A percentile compares a stretch with the other conserved stretches of the same genome.
Conservation (phyloP, 2,113 vertebrate species). For the Elgaria multicarinata region DNA sequence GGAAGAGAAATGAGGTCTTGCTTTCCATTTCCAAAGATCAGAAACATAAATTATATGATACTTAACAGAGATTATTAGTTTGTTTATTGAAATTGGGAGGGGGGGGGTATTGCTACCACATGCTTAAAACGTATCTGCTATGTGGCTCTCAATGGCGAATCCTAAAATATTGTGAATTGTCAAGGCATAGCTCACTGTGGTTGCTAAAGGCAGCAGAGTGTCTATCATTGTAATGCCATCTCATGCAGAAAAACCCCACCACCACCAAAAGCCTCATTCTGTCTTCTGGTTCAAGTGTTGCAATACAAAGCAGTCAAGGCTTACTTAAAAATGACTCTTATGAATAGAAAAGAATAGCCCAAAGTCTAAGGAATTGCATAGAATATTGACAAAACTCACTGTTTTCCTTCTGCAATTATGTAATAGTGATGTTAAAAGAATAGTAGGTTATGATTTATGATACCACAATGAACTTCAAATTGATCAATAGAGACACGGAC, state of each 20-base stretch:
- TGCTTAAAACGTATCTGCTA: conserved; percentile 45
- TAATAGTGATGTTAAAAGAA: not conserved
- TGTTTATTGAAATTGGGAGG: conserved; percentile 42
- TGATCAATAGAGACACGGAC: not conserved
- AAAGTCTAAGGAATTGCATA: not conserved
- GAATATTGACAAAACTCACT: conserved; percentile 18
- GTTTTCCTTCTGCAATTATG: conserved; percentile 18
- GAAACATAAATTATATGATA: conserved; percentile 31
- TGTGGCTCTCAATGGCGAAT: conserved; percentile 67
- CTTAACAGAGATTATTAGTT: conserved; percentile 25
- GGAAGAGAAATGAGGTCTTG: conserved; percentile 21
- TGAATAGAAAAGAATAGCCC: not conserved
- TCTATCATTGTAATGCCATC: conserved; percentile 71
- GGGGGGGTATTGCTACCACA: conserved; percentile 71
- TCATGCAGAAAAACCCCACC: conserved; percentile 55
- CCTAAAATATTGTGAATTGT: conserved; percentile 47
- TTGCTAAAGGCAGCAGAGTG: conserved; percentile 60
- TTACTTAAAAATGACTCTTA: conserved; percentile 26
- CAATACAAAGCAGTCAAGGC: conserved; percentile 65
- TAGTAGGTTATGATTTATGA: conserved; percentile 15
- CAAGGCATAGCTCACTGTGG: conserved; percentile 65
- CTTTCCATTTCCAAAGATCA: conserved; percentile 7
- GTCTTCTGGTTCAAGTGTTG: conserved; percentile 73
- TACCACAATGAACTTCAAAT: conserved; percentile 7
- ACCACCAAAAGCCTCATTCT: conserved; percentile 37